Conservation (phyloP, 2,888 invertebrate species). For the Amorpha juglandis region DNA sequence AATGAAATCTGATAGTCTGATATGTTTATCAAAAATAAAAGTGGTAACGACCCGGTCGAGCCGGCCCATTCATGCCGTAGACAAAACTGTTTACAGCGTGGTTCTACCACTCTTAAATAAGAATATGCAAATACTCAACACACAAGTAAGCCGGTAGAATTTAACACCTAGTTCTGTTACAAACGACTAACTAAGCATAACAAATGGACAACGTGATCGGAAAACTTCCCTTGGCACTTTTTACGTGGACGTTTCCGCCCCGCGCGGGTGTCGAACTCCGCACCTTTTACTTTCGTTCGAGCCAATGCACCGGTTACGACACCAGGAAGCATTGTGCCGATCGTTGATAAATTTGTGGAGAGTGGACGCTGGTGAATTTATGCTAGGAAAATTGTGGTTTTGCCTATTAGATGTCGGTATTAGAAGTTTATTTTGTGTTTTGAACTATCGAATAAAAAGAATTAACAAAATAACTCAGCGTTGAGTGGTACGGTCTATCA, state of each 20-base stretch:
- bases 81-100: too few relatives aligned
- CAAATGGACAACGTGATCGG: conserved; percentile 43
- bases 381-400: not conserved
- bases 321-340: conserved; percentile 24
- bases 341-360: conserved; percentile 15
- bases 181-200: conserved; percentile 11
- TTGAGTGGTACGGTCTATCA: too few relatives aligned
- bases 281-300: conserved; percentile 41
- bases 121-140: not conserved
- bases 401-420: not conserved
- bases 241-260: conserved; percentile 41
- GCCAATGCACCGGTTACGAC: conserved; percentile 25
- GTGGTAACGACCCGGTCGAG: too few relatives aligned
- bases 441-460: too few relatives aligned
- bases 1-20: too few relatives aligned
- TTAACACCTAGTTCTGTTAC: conserved; percentile 15
- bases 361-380: not conserved
- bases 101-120: too few relatives aligned
- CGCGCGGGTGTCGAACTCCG: conserved; percentile 37
- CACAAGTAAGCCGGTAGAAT: not conserved
- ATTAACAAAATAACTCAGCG: too few relatives aligned
- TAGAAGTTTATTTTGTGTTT: too few relatives aligned
- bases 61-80: too few relatives aligned
- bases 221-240: conserved; percentile 49
- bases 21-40: too few relatives aligned